These are phyloP conservation scores for Caradrina clavipalpis DNA, from an alignment of 2,888 invertebrate species.

Conservation along the genomic window DNA sequence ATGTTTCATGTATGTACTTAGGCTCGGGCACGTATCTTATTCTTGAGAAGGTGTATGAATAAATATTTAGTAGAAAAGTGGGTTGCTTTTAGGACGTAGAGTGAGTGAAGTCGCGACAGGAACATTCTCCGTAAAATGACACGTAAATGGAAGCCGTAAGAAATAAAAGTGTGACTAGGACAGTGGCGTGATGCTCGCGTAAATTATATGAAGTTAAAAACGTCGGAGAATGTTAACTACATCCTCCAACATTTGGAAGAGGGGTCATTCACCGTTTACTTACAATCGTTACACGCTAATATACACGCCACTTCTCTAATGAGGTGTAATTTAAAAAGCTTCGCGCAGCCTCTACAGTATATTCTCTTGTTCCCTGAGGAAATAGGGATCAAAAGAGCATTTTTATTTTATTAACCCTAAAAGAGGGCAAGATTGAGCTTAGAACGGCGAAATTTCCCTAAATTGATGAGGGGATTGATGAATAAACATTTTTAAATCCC, in stretches of 20 bases:
- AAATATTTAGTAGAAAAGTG: conserved; percentile 64
- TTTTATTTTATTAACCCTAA: conserved; percentile 58
- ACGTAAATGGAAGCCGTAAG: conserved; percentile 61
- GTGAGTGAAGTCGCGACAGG: conserved; percentile 58
- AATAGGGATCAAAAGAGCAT: conserved; percentile 46
- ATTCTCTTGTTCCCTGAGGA: conserved; percentile 36
- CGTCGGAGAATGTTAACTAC: conserved; percentile 51
- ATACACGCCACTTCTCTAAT: conserved; percentile 68
- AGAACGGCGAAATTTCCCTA: conserved; percentile 46
- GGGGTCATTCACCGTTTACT: conserved; percentile 61
- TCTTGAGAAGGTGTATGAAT: conserved; percentile 57
- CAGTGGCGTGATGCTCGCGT: conserved; percentile 49
- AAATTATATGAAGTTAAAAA: conserved; percentile 67
- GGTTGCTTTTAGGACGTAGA: conserved; percentile 53
- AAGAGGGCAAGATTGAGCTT: conserved; percentile 47
- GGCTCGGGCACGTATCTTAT: conserved; percentile 55
- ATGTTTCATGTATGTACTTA: conserved; percentile 52
- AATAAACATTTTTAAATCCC: conserved; percentile 61
- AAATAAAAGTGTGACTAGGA: conserved; percentile 62
- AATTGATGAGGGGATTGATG: conserved; percentile 63
- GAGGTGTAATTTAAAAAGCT: conserved; percentile 66
- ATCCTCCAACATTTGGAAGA: not conserved
- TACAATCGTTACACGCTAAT: conserved; percentile 70
- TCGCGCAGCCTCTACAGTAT: conserved; percentile 39
- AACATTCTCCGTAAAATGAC: conserved; percentile 61